Evolutionary conservation across 37 sponge, comb jelly and placozoan genomes (phyloP).

Genomic region (Diacarnus erythraeanus): DNA sequence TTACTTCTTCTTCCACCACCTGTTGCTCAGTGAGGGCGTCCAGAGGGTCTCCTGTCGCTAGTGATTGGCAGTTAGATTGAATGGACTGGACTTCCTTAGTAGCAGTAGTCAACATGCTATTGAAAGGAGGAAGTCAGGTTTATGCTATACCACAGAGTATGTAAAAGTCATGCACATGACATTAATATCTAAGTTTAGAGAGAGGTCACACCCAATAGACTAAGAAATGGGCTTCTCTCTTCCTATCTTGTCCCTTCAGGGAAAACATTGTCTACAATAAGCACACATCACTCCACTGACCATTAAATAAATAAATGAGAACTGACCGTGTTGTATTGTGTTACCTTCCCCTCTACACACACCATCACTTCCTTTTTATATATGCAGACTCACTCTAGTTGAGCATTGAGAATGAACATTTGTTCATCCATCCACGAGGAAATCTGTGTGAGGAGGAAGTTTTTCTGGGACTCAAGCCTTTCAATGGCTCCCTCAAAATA

Average conservation of each 20-base stretch:
- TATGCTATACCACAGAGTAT: not conserved
- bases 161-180: not conserved
- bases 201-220: not conserved
- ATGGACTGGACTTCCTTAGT: slow-evolving; percentile 2
- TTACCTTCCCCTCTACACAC: too few relatives aligned
- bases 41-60: slow-evolving; percentile 32
- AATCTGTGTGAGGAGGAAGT: slow-evolving; percentile 8
- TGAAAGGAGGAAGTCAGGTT: not conserved
- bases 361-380: too few relatives aligned
- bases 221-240: too few relatives aligned
- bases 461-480: slow-evolving; percentile 17
- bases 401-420: slow-evolving; percentile 38
- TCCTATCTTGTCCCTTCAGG: too few relatives aligned
- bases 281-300: too few relatives aligned
- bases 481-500: slow-evolving; percentile 10
- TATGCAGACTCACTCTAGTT: slow-evolving; percentile 50
- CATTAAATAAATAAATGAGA: too few relatives aligned
- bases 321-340: too few relatives aligned
- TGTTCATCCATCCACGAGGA: slow-evolving; percentile 39
- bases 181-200: not conserved
- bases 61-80: slow-evolving; percentile 20
- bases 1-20: slow-evolving; percentile 3
- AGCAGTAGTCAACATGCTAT: slow-evolving; percentile 23
- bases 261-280: too few relatives aligned
- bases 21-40: slow-evolving; percentile 37